Conservation (phyloP, 1,140 invertebrate species). For the Dendroctonus valens region DNA sequence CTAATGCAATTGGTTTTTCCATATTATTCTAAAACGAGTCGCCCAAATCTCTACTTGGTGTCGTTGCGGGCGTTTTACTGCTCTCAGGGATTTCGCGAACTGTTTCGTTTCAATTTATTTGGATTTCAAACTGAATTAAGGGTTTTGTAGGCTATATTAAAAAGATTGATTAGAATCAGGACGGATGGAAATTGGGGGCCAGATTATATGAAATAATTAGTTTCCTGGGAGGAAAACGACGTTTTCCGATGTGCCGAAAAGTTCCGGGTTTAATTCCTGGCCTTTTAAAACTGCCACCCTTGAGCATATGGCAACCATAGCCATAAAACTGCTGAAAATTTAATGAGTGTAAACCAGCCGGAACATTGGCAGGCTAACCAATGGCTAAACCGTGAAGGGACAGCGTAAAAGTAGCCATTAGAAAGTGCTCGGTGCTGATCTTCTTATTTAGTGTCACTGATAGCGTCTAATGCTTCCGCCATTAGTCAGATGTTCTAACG, state of each 20-base stretch:
- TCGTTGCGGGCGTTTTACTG: slow-evolving; percentile 28
- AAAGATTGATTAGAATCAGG: slow-evolving; percentile 16
- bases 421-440: slow-evolving; percentile 16
- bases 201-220: too few relatives aligned
- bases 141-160: slow-evolving; percentile 9
- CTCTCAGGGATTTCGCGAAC: slow-evolving; percentile 21
- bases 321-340: not conserved
- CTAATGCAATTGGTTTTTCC: slow-evolving; percentile 32
- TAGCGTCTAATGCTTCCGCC: slow-evolving; percentile 27
- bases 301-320: slow-evolving; percentile 1
- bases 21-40: slow-evolving; percentile 24
- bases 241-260: too few relatives aligned
- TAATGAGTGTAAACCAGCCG: slow-evolving; percentile 15
- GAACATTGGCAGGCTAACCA: slow-evolving; percentile 5
- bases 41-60: slow-evolving; percentile 19
- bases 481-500: slow-evolving; percentile 29
- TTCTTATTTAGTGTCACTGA: slow-evolving; percentile 29
- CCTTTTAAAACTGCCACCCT: too few relatives aligned
- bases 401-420: slow-evolving; percentile 16
- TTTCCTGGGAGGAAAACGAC: not conserved
- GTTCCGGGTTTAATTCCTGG: too few relatives aligned
- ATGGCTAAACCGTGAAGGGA: slow-evolving; percentile 4
- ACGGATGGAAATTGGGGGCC: not conserved
- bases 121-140: slow-evolving; percentile 22
- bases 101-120: slow-evolving; percentile 31